Evolutionary conservation across 2,113 vertebrate species (phyloP).

Genomic region (Megaceryle maxima): DNA sequence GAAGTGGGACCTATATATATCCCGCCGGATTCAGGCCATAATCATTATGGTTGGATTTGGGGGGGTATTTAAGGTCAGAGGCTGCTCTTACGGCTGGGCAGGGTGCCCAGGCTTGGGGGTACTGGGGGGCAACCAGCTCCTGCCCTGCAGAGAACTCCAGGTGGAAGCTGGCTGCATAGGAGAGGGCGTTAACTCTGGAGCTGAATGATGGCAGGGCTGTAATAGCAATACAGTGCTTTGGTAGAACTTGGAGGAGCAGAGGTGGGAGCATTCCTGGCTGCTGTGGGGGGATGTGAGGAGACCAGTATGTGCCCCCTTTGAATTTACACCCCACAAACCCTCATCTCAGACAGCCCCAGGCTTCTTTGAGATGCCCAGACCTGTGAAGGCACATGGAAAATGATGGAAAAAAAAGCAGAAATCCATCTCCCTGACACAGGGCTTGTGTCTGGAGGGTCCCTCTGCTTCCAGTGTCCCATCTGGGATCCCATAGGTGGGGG

Average conservation of each 20-base stretch:
- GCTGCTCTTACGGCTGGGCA: background rate
- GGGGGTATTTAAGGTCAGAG: background rate
- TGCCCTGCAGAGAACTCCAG: background rate
- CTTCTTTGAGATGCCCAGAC: background rate
- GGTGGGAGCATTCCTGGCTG: background rate
- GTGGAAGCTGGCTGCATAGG: background rate
- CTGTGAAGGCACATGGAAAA: background rate
- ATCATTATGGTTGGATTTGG: background rate
- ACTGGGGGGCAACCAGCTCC: background rate
- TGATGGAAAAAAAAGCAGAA: background rate
- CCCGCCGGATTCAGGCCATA: background rate
- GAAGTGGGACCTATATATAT: slow-evolving; percentile 59
- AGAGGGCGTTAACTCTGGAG: background rate
- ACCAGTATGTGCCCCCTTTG: too few relatives aligned
- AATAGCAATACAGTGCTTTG: background rate
- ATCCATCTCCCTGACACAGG: accelerated
- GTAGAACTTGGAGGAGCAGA: background rate
- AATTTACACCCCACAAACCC: background rate
- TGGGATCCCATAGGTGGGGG: background rate
- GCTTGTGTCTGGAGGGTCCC: accelerated
- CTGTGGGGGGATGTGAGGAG: background rate
- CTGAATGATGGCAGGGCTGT: background rate
- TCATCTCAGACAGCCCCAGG: background rate
- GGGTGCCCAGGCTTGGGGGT: background rate
- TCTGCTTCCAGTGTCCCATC: background rate